A percentile compares a stretch with the other conserved stretches of the same genome.
phyloP scores from a whole-genome alignment of 2,797 vertebrate species.

The Dicrostonyx torquatus region DNA sequence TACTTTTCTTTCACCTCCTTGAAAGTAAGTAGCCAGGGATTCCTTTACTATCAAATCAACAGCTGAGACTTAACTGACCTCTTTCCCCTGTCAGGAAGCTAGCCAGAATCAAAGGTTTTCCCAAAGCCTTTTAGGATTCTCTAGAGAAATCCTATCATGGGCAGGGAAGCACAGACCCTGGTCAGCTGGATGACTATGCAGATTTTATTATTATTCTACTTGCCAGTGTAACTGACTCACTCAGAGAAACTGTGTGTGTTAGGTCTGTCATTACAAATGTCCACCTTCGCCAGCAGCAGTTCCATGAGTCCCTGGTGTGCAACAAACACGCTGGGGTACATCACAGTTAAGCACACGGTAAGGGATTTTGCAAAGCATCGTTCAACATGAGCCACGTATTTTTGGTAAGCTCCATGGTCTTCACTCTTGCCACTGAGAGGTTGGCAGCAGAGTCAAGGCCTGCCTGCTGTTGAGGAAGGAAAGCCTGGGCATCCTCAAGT shows the following conservation, averaged over 20 bases:
- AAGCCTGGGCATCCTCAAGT: constrained; percentile 84
- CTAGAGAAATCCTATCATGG: background rate
- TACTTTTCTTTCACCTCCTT: background rate
- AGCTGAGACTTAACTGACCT: background rate
- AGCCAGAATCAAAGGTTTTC: background rate
- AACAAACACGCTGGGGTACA: constrained; percentile 86
- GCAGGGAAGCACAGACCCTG: background rate
- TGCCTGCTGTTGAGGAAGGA: constrained; percentile 85
- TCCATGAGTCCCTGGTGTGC: constrained; percentile 85
- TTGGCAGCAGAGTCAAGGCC: constrained; percentile 84
- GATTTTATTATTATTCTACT: background rate
- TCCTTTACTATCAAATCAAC: background rate
- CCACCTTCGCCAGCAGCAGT: constrained; percentile 81
- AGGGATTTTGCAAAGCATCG: constrained; percentile 86
- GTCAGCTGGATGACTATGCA: background rate
- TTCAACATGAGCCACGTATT: constrained; percentile 75
- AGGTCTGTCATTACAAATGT: background rate
- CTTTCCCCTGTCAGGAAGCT: background rate
- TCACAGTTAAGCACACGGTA: constrained; percentile 86
- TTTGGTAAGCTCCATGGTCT: constrained; percentile 69
- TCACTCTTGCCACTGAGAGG: constrained; percentile 75
- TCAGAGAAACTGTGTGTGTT: background rate
- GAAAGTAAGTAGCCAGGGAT: background rate
- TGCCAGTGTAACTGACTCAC: background rate
- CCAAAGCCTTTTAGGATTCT: background rate